Evolutionary conservation across 1,140 invertebrate species (phyloP).

Genomic region (Laupala kohalensis): DNA sequence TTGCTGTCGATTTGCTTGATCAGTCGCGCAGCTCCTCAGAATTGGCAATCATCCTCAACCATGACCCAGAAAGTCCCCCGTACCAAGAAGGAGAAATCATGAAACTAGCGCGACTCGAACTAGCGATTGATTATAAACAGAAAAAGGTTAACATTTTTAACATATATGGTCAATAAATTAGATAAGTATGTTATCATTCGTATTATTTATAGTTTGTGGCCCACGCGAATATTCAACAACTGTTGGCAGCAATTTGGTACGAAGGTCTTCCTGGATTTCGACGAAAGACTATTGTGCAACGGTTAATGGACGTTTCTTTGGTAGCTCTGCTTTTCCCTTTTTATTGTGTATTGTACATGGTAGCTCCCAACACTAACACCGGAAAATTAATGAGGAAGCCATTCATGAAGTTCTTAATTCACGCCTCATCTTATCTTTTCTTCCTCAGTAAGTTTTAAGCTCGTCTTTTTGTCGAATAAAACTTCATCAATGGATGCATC

Average conservation of each 20-base stretch:
- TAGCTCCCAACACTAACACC: conserved; percentile 57
- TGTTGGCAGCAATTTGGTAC: conserved; percentile 85
- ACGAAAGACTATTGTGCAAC: conserved; percentile 53
- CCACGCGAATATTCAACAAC: conserved; percentile 85
- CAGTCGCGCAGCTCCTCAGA: conserved; percentile 83
- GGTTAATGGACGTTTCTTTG: conserved; percentile 53
- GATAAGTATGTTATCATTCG: background rate
- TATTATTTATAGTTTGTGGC: conserved; percentile 59
- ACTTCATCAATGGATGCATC: too few relatives aligned
- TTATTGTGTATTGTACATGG: conserved; percentile 69
- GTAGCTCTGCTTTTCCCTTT: conserved; percentile 73
- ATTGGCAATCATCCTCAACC: conserved; percentile 80
- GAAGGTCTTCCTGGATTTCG: conserved; percentile 80
- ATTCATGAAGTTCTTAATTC: conserved; percentile 89
- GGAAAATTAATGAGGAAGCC: conserved; percentile 74
- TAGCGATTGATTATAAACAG: conserved; percentile 85
- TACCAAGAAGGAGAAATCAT: conserved; percentile 56
- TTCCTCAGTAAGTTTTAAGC: conserved; percentile 59
- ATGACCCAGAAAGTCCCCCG: conserved; percentile 54
- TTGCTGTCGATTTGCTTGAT: conserved; percentile 78
- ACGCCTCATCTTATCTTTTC: conserved; percentile 82
- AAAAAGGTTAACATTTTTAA: conserved; percentile 56
- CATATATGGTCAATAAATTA: background rate
- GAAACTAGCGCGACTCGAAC: conserved; percentile 65
- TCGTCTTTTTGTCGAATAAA: too few relatives aligned